Evolutionary conservation across 2,888 invertebrate species (phyloP).

Genomic region (Pilophorus perplexus): DNA sequence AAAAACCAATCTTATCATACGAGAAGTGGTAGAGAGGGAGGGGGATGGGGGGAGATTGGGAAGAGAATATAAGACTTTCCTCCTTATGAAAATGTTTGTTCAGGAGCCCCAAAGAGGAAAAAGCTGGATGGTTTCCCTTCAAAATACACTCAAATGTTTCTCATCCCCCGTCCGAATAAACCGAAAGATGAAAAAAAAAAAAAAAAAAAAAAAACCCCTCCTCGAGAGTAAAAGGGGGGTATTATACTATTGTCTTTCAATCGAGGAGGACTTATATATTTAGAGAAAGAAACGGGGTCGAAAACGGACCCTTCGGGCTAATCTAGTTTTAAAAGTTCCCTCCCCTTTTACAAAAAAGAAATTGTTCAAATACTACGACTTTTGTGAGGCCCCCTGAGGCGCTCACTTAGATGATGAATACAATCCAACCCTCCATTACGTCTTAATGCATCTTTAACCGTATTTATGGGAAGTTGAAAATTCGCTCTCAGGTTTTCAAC

Average conservation of each 20-base stretch:
- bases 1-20: too few relatives aligned
- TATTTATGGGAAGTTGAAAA: background rate
- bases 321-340: conserved; percentile 19
- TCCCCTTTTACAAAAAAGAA: background rate
- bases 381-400: background rate
- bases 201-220: background rate
- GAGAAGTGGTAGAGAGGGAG: too few relatives aligned
- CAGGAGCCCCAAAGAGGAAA: too few relatives aligned
- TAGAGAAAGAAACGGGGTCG: conserved; percentile 11
- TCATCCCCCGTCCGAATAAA: too few relatives aligned
- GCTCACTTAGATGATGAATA: conserved; percentile 35
- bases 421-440: background rate
- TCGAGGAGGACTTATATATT: conserved; percentile 29
- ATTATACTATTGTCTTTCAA: conserved; percentile 36
- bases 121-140: too few relatives aligned
- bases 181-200: too few relatives aligned
- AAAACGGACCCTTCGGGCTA: conserved; percentile 24
- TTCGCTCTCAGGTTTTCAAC: conserved; percentile 1
- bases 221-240: background rate
- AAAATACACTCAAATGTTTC: too few relatives aligned
- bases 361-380: conserved; percentile 14
- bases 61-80: too few relatives aligned
- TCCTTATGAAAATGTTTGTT: too few relatives aligned
- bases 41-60: too few relatives aligned
- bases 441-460: conserved; percentile 24